Evolutionary conservation across 2,797 vertebrate genomes (phyloP).

Genomic region (Glossophaga mutica): DNA sequence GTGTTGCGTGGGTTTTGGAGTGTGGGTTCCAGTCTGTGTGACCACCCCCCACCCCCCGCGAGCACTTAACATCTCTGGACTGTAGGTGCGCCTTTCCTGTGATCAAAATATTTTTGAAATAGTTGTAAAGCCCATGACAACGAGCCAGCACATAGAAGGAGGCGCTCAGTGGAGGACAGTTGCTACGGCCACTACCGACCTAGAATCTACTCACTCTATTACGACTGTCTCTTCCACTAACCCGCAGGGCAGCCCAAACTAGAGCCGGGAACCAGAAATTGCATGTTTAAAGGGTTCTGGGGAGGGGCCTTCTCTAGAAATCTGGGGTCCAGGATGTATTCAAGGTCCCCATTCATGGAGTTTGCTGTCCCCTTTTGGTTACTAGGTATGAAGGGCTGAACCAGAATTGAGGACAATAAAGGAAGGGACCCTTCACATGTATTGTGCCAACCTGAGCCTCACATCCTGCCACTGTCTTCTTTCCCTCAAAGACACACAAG

Average conservation of each 20-base stretch:
- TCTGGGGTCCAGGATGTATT: background rate
- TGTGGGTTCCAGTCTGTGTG: background rate
- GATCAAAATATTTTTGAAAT: background rate
- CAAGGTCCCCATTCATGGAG: background rate
- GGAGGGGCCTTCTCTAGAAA: background rate
- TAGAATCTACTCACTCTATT: no score
- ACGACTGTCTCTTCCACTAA: background rate
- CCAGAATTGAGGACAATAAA: background rate
- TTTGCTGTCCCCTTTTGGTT: background rate
- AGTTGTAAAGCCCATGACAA: background rate
- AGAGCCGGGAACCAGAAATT: background rate
- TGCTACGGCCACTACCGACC: background rate
- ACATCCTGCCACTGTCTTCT: background rate
- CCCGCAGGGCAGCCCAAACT: background rate
- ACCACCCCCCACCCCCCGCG: background rate
- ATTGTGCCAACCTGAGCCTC: background rate
- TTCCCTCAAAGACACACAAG: background rate
- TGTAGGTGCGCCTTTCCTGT: background rate
- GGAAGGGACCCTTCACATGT: background rate
- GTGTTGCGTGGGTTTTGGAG: background rate
- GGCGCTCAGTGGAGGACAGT: background rate
- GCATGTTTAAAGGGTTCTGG: background rate
- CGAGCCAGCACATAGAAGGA: background rate
- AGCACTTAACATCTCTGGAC: background rate
- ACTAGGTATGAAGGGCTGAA: background rate